These are phyloP conservation scores for Boleophthalmus pectinirostris DNA, from an alignment of 2,113 vertebrate genomes.

Conservation along the genomic window DNA sequence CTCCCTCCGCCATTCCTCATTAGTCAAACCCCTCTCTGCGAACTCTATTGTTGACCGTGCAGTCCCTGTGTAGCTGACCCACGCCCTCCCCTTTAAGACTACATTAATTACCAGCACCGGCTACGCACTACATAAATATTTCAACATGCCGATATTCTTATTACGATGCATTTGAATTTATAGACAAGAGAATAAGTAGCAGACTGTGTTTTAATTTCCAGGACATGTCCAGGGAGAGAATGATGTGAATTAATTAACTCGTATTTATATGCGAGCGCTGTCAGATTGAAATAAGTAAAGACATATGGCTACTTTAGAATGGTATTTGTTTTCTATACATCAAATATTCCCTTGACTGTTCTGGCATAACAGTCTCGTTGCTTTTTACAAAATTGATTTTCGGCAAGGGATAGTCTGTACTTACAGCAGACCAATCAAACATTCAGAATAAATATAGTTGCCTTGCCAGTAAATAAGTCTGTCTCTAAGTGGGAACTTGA, in stretches of 20 bases:
- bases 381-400: neutral
- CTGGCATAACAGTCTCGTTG: neutral
- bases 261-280: neutral
- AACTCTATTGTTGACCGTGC: constrained; percentile 36
- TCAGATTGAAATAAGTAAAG: neutral
- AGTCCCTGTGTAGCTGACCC: constrained; percentile 38
- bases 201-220: neutral
- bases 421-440: neutral
- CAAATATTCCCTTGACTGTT: neutral
- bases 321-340: neutral
- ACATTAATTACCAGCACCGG: constrained; percentile 47
- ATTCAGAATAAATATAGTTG: neutral
- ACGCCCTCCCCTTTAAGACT: constrained; percentile 36
- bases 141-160: constrained; percentile 28
- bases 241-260: constrained; percentile 8
- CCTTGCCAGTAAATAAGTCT: constrained; percentile 6
- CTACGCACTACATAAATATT: constrained; percentile 27
- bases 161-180: neutral
- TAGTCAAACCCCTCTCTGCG: constrained; percentile 46
- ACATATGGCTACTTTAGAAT: constrained; percentile 1
- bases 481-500: neutral
- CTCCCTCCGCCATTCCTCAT: constrained; percentile 44
- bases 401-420: neutral
- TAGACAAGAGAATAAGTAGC: neutral
- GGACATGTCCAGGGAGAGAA: neutral